phyloP scores from a whole-genome alignment of 2,888 invertebrate species.

The Cheilosia grossa region DNA sequence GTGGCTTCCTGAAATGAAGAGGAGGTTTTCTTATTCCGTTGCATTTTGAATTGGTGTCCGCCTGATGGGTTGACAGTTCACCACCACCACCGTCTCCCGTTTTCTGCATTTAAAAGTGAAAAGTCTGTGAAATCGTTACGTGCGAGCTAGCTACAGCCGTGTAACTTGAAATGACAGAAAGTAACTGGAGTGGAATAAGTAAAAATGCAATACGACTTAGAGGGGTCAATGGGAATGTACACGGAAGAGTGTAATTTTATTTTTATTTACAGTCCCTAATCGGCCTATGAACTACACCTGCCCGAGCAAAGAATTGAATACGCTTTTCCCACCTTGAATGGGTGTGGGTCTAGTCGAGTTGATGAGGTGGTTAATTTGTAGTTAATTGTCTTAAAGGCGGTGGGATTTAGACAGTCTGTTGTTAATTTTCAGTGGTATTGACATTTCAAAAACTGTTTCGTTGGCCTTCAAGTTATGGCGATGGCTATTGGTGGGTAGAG shows the following conservation, averaged over 20 bases:
- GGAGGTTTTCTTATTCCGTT: slow-evolving; percentile 66
- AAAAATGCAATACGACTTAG: slow-evolving; percentile 44
- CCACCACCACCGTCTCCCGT: background rate
- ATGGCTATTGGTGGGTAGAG: background rate
- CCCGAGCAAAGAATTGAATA: slow-evolving; percentile 27
- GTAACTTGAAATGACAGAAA: slow-evolving; percentile 51
- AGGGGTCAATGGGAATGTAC: slow-evolving; percentile 46
- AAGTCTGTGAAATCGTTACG: slow-evolving; percentile 42
- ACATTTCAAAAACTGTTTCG: background rate
- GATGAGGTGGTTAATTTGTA: background rate
- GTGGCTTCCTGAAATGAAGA: slow-evolving; percentile 71
- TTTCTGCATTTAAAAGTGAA: slow-evolving; percentile 35
- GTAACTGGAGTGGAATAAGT: slow-evolving; percentile 63
- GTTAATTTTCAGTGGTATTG: slow-evolving; percentile 12
- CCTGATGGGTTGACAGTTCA: slow-evolving; percentile 8
- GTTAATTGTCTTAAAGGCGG: slow-evolving; percentile 30
- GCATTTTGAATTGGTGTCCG: slow-evolving; percentile 38
- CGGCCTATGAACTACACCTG: slow-evolving; percentile 56
- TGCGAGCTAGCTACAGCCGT: slow-evolving; percentile 1
- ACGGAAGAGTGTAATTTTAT: slow-evolving; percentile 29
- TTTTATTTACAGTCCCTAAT: slow-evolving; percentile 57
- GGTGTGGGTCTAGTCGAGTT: slow-evolving; percentile 15
- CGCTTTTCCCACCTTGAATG: slow-evolving; percentile 14
- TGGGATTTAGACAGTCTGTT: background rate
- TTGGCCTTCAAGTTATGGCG: background rate